Evolutionary conservation across 92 coral and sea anemone genomes (phyloP).

Genomic region (Epizoanthus ramosus): DNA sequence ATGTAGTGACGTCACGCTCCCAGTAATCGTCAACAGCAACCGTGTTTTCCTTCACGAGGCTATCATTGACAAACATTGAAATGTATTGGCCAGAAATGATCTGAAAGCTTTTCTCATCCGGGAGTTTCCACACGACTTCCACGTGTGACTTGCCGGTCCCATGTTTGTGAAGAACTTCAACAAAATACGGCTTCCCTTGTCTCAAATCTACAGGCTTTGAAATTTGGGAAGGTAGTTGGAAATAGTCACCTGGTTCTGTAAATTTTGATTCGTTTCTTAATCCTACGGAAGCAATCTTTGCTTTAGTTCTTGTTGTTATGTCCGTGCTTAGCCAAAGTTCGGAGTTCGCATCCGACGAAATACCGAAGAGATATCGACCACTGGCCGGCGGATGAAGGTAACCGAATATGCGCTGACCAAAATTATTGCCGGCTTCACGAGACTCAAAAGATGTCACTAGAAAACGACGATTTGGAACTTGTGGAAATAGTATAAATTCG

Average conservation of each 20-base stretch:
- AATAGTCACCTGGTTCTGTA: constrained; percentile 51
- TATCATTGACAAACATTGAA: constrained; percentile 56
- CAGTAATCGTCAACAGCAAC: constrained; percentile 50
- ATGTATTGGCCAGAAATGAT: constrained; percentile 65
- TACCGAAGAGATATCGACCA: constrained; percentile 74
- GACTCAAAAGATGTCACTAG: constrained; percentile 47
- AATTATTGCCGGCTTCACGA: constrained; percentile 52
- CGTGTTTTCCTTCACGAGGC: constrained; percentile 58
- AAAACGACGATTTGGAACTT: constrained; percentile 63
- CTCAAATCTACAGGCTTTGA: constrained; percentile 55
- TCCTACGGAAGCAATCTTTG: constrained; percentile 72
- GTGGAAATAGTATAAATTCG: constrained; percentile 74
- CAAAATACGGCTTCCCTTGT: constrained; percentile 58
- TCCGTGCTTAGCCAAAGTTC: constrained; percentile 90
- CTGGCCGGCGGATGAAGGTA: constrained; percentile 68
- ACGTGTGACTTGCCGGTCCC: constrained; percentile 56
- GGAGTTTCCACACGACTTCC: constrained; percentile 80
- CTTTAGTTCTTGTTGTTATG: constrained; percentile 48
- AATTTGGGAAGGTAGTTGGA: constrained; percentile 59
- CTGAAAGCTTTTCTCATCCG: constrained; percentile 44
- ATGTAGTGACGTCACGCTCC: constrained; percentile 36
- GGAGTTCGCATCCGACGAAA: constrained; percentile 83
- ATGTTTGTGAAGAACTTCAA: constrained; percentile 85
- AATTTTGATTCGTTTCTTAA: constrained; percentile 32
- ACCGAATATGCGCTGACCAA: constrained; percentile 89